Percentiles rank a stretch among this genome's conserved stretches.
Conservation (phyloP, 2,113 vertebrate species). For the Oxyura jamaicensis region DNA sequence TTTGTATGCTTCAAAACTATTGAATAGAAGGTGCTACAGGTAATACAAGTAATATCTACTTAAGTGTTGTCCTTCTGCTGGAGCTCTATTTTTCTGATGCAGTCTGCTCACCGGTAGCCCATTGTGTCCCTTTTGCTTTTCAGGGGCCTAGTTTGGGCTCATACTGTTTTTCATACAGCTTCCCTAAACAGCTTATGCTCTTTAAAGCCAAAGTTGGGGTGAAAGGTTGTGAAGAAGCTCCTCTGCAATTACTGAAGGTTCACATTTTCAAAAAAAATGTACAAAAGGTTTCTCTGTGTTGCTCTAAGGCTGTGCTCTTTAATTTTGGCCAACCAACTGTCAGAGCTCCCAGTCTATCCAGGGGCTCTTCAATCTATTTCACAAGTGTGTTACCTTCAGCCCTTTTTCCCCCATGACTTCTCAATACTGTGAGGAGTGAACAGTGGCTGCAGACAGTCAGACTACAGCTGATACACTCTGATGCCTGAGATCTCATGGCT, state of each 20-base stretch:
- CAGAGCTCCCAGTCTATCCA: rapidly evolving
- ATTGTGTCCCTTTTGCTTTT: neutral
- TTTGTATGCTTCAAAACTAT: neutral
- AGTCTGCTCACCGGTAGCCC: neutral
- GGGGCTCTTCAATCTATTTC: neutral
- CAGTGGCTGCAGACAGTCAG: neutral
- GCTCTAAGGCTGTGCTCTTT: neutral
- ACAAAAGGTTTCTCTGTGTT: neutral
- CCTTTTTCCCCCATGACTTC: neutral
- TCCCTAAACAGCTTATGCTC: neutral
- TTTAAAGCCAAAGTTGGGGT: neutral
- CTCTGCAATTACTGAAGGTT: neutral
- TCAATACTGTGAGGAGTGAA: neutral
- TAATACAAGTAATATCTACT: neutral
- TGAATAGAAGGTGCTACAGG: neutral
- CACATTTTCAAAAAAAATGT: neutral
- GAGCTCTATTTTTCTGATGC: neutral
- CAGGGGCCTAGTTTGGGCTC: neutral
- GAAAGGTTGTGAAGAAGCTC: neutral
- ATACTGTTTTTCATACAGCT: constrained; percentile 4
- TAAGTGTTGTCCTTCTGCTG: neutral
- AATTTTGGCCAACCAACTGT: neutral
- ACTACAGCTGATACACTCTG: neutral
- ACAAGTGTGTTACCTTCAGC: neutral
- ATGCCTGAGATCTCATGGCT: neutral